Conservation (phyloP, 1,140 invertebrate genomes). For the Heliconius melpomene region DNA sequence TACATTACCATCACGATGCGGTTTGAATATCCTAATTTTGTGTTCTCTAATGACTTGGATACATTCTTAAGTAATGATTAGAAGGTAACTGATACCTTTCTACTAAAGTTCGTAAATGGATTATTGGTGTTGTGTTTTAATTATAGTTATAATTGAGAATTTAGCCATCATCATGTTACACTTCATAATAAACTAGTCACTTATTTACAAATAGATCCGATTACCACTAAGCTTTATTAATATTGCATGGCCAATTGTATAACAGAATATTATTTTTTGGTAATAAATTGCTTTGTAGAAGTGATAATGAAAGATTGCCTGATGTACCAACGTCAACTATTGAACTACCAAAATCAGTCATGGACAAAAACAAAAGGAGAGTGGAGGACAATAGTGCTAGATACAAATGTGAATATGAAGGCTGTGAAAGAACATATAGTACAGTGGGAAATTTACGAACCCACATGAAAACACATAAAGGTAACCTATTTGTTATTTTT, state of each 20-base stretch:
- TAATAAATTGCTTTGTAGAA: slow-evolving; percentile 36
- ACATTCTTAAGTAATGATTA: slow-evolving; percentile 57
- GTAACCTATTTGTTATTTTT: slow-evolving; percentile 76
- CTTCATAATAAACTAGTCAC: background rate
- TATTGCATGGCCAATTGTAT: background rate
- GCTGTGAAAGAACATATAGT: slow-evolving; percentile 94
- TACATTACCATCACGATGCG: slow-evolving; percentile 77
- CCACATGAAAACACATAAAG: slow-evolving; percentile 97
- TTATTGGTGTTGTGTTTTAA: background rate
- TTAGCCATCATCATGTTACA: slow-evolving; percentile 2
- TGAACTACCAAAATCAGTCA: slow-evolving; percentile 49
- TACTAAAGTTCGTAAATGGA: background rate
- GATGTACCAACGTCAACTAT: slow-evolving; percentile 50
- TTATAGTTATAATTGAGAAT: background rate
- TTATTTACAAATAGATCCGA: slow-evolving; percentile 27
- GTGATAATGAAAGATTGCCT: slow-evolving; percentile 52
- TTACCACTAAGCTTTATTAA: slow-evolving; percentile 8
- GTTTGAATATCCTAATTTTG: slow-evolving; percentile 76
- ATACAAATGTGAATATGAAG: slow-evolving; percentile 94
- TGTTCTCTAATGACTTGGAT: slow-evolving; percentile 65
- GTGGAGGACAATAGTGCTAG: slow-evolving; percentile 62
- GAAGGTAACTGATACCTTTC: slow-evolving; percentile 59
- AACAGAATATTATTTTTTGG: no score
- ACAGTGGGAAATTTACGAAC: slow-evolving; percentile 96
- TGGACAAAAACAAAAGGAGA: slow-evolving; percentile 61